Evolutionary conservation across 2,888 invertebrate species (phyloP).

Genomic region (Ormyrus rosae): DNA sequence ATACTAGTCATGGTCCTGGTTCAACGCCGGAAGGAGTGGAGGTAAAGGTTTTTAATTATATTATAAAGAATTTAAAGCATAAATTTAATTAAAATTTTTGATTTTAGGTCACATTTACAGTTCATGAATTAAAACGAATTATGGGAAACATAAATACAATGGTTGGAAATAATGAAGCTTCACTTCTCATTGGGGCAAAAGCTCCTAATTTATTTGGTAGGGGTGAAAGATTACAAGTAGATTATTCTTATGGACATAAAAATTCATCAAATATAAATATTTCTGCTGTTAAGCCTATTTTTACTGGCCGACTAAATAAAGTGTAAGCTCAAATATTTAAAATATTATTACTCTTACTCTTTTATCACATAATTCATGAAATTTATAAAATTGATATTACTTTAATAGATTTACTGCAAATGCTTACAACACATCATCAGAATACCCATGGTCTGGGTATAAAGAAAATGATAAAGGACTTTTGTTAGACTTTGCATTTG

Average conservation of each 20-base stretch:
- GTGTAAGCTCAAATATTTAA: slow-evolving; percentile 78
- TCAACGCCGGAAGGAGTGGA: slow-evolving; percentile 89
- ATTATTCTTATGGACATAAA: slow-evolving; percentile 91
- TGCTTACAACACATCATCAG: slow-evolving; percentile 86
- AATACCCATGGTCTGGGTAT: slow-evolving; percentile 90
- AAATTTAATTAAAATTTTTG: slow-evolving; percentile 3
- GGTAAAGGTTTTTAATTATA: slow-evolving; percentile 74
- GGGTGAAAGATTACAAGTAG: slow-evolving; percentile 88
- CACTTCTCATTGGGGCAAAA: slow-evolving; percentile 84
- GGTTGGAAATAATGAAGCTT: slow-evolving; percentile 94
- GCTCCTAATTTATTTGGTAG: slow-evolving; percentile 92
- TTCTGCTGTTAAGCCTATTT: slow-evolving; percentile 89
- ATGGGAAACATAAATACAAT: slow-evolving; percentile 91
- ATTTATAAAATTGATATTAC: slow-evolving; percentile 1
- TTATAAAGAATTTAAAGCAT: slow-evolving; percentile 24
- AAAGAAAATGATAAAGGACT: slow-evolving; percentile 87
- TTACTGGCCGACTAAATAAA: slow-evolving; percentile 81
- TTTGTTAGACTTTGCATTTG: slow-evolving; percentile 85
- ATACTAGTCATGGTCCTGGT: slow-evolving; percentile 87
- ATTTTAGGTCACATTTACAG: slow-evolving; percentile 88
- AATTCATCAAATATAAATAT: slow-evolving; percentile 89
- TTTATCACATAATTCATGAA: not conserved
- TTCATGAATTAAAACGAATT: slow-evolving; percentile 88
- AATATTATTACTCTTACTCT: slow-evolving; percentile 25
- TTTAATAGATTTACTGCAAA: slow-evolving; percentile 81